Percentiles rank a stretch among this genome's conserved stretches.
Evolutionary conservation across 2,797 vertebrate genomes (phyloP).

Genomic region (Pseudomugil gertrudae): DNA sequence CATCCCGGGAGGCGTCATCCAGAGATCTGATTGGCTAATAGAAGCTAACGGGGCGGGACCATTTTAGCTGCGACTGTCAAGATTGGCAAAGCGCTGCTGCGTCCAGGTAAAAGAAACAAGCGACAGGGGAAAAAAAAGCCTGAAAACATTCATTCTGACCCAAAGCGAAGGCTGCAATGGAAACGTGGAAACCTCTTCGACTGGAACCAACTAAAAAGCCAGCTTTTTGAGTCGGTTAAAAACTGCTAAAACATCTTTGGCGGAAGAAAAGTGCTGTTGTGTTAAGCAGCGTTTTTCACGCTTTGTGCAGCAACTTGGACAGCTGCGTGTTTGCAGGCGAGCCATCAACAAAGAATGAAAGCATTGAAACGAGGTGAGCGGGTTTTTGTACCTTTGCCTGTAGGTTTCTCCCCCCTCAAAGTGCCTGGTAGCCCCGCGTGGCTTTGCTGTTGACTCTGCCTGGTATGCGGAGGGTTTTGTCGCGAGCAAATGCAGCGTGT

Average conservation of each 20-base stretch:
- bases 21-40: constrained; percentile 61
- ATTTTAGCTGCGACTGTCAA: constrained; percentile 76
- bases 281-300: constrained; percentile 74
- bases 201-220: neutral
- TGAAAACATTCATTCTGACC: constrained; percentile 48
- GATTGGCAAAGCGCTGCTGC: constrained; percentile 73
- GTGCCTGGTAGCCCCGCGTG: constrained; percentile 8
- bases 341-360: constrained; percentile 86
- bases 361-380: constrained; percentile 83
- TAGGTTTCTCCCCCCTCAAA: no score
- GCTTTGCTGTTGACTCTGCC: constrained; percentile 54
- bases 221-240: constrained; percentile 14
- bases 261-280: constrained; percentile 72
- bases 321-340: constrained; percentile 70
- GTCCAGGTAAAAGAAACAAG: constrained; percentile 79
- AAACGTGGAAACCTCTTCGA: constrained; percentile 22
- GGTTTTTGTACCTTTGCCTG: constrained; percentile 5
- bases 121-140: constrained; percentile 55
- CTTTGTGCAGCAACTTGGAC: constrained; percentile 81
- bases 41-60: constrained; percentile 66
- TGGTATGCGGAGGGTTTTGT: constrained; percentile 69
- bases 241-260: constrained; percentile 47
- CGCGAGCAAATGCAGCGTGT: constrained; percentile 72
- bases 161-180: constrained; percentile 54
- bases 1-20: constrained; percentile 3